Conservation (phyloP, 2,113 vertebrate genomes). For the Dicrurus megarhynchus region DNA sequence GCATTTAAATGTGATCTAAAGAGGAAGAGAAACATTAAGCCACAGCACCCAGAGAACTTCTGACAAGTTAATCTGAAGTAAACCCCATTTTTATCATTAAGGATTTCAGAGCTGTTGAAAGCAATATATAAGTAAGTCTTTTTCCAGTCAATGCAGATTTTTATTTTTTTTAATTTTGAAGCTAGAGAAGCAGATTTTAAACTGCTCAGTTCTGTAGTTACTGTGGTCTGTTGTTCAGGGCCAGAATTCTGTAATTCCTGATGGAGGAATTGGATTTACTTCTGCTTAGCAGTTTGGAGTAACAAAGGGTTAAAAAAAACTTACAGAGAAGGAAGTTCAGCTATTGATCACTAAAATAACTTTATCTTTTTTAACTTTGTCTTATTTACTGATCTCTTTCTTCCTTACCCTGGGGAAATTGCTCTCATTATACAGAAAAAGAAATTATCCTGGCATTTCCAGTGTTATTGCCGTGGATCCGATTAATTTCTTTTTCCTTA, state of each 20-base stretch:
- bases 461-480: background rate
- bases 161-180: background rate
- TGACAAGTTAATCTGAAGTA: background rate
- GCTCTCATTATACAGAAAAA: background rate
- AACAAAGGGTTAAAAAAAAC: background rate
- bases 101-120: background rate
- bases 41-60: background rate
- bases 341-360: background rate
- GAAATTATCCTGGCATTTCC: background rate
- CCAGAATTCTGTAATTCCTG: background rate
- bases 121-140: background rate
- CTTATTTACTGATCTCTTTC: background rate
- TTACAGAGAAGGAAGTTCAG: background rate
- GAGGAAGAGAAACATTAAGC: background rate
- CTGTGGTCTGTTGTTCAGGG: background rate
- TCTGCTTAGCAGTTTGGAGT: background rate
- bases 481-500: background rate
- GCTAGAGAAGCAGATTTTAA: background rate
- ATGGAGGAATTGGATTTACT: background rate
- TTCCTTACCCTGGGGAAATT: background rate
- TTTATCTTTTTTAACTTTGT: background rate
- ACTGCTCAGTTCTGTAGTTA: background rate
- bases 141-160: background rate
- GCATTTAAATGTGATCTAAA: background rate
- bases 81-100: background rate